Evolutionary conservation across 2,113 vertebrate species (phyloP), one percentile per base, ranked within the genome.

Genomic region (Passer montanus): DNA sequence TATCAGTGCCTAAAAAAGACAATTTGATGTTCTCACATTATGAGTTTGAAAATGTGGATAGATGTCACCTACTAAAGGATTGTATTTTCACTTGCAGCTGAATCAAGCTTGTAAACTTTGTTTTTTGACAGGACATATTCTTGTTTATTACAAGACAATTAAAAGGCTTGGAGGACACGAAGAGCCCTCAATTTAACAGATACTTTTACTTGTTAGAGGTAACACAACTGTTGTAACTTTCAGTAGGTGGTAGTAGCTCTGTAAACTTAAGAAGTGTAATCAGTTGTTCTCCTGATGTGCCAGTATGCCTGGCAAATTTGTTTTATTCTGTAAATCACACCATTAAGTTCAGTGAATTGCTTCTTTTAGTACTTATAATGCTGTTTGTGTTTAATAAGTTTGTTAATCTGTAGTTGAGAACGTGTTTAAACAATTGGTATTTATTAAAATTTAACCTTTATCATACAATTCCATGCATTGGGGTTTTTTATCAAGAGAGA

Each of bases 201-300:
- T 99, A 99, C 97, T 99, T 99, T 98, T 99, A 99, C 98, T 98
- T 99, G 95, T 98, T 99, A 98, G 99, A 99, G 99, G 99, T 99
- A 98, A 98, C 69, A 24, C 76, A 64, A 22, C 76, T 66, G 62
- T 66, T 90, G 4, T 52, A 58, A 74, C 26, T 93, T 91, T 56
- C 17, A 47, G 20, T 95, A 47, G 18, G 64, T 50, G 3, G 0
- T 84, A 14, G 63, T 89, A 94, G 49, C 59, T 50, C 33, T 90
- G 20, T 84, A 77, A 90, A 6, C 16, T 13, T 67, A 49, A 44
- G 49, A 91, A 87, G 31, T 60, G 33, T 72, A 31, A 83, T 81
- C 23, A 44, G 14, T 70, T 35, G 39, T 87, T 91, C 27, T 85
- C 50, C 22, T 66, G 43, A 74, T 67, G 15, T n/a, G 16, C 33